Base-by-base conservation (phyloP, 2,888 invertebrate species). In the Macropis europaea region DNA sequence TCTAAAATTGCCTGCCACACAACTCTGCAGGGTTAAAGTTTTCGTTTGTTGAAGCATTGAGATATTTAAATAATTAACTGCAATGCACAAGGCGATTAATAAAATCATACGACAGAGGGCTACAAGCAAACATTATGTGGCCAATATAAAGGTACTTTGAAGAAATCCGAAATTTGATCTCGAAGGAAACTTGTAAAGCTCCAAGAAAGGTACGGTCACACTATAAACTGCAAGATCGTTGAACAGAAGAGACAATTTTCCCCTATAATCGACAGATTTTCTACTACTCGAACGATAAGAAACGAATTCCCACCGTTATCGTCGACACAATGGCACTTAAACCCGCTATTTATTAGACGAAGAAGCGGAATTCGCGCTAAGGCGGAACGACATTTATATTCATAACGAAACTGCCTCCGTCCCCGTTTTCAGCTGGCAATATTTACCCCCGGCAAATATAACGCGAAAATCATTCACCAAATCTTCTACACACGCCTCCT, bases 401-500 rank as follows among this genome's bases (percentile, higher is more conserved):
- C 77, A 84, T 82, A 82, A 83, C 74, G 73, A 75, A 79, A 81
- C 70, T 57, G 60, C 54, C 52, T 53, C 42, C 64, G 54, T 52
- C 67, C 62, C 57, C 62, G 64, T 66, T 73, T 56, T 57, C 73
- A 75, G 75, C 64, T 77, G 68, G 76, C 81, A 77, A 84, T 84
- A 84, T 84, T 83, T 84, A 76, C 79, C 70, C 68, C 42, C 71
- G 67, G 57, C 77, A 84, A 84, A 84, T 79, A 83, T 74, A 62
- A 76, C 73, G 71, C 52, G 56, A 57, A 77, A 82, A 81, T 81
- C 83, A 77, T 82, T 83, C 81, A 77, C 76, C 69, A 70, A 77
- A 81, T 68, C 66, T 45, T 36, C 71, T 43, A 42, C 30, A 6
- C 40, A 22, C 32, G 13, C 48, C 32, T 53, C 38, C 60, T 32